Conservation (phyloP, 2,797 vertebrate genomes). For the Bradypodion ventrale region DNA sequence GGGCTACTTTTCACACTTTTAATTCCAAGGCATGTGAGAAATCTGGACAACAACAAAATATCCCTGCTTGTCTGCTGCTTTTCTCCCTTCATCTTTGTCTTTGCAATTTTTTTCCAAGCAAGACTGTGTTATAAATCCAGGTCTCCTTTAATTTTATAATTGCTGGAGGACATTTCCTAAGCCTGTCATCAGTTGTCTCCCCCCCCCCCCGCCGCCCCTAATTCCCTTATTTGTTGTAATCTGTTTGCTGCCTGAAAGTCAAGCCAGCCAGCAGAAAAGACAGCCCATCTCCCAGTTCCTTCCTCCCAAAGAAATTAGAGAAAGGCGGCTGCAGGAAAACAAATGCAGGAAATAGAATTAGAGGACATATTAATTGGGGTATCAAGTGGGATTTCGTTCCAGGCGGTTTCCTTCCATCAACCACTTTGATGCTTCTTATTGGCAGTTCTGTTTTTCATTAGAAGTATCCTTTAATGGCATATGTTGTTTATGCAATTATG, state of each 20-base stretch:
- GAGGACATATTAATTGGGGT: slow-evolving; percentile 85
- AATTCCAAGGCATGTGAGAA: background rate
- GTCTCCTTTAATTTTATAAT: slow-evolving; percentile 84
- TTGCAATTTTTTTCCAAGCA: slow-evolving; percentile 39
- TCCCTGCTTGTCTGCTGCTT: slow-evolving; percentile 37
- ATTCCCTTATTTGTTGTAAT: slow-evolving; percentile 87
- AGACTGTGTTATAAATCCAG: slow-evolving; percentile 68
- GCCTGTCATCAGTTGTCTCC: slow-evolving; percentile 75
- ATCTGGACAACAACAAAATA: slow-evolving; percentile 35
- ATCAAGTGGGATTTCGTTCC: slow-evolving; percentile 84
- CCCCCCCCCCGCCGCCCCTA: too few species aligned
- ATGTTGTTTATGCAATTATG: slow-evolving; percentile 81
- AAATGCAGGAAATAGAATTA: slow-evolving; percentile 87
- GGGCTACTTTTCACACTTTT: background rate
- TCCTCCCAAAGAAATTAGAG: slow-evolving; percentile 84
- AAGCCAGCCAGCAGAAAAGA: slow-evolving; percentile 78
- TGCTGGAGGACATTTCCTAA: slow-evolving; percentile 82
- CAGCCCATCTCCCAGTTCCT: slow-evolving; percentile 81
- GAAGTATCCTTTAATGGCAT: slow-evolving; percentile 81
- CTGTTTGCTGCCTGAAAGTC: slow-evolving; percentile 80
- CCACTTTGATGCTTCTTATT: slow-evolving; percentile 82
- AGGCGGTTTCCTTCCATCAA: slow-evolving; percentile 84
- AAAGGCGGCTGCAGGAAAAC: slow-evolving; percentile 78
- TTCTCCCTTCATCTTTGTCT: slow-evolving; percentile 22
- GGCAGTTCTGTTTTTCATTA: slow-evolving; percentile 85